Evolutionary conservation across 2,888 invertebrate genomes (phyloP), one percentile per base, ranked within the genome.

Genomic region (Lysandra bellargus): DNA sequence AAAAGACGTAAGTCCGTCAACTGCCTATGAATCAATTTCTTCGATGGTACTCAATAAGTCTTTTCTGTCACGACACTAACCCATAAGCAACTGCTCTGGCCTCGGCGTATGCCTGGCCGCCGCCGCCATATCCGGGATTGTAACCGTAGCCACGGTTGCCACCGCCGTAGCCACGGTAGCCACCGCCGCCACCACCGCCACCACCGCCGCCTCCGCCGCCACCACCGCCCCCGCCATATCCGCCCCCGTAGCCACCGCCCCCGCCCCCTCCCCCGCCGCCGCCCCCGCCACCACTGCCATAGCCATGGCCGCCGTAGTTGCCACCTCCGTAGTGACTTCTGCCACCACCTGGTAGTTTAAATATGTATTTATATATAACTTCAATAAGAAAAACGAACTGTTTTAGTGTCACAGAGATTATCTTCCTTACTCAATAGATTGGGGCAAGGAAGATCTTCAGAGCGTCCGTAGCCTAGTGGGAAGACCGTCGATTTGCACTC

Each of bases 231-330:
- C 85, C 83, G 0, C 83, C 85, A 5, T 82, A 81, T 4, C 87
- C 86, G 0, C 86, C 83, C 37, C 84, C 82, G 2, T 86, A 87
- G 4, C 85, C 85, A 0, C 85, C 85, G 1, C 86, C 86, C 2
- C 85, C 85, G 37, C 37, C 33, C 0, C 33, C 33, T 33, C 33
- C 85, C 30, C 79, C 78, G 2, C 78, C 77, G 9, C 44, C 37
- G 23, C 40, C n/a, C 0, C 44, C 44, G n/a, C 74, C 74, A 0
- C 74, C 44, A 6, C 84, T 1, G 2, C 33, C 9, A 0, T 23
- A 7, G 7, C 74, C 74, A 12, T 49, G 9, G 23, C 49, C 44
- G 1, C 44, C 49, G 44, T 75, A 75, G n/a, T 60, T 60, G 30
- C 9, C 73, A 12, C 73, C 73, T 73, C 74, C 44, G 3, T 74